Percentiles rank a stretch among this genome's conserved stretches.
These are phyloP conservation scores for Euglossa dilemma DNA, from an alignment of 1,140 invertebrate genomes.

Conservation along the genomic window DNA sequence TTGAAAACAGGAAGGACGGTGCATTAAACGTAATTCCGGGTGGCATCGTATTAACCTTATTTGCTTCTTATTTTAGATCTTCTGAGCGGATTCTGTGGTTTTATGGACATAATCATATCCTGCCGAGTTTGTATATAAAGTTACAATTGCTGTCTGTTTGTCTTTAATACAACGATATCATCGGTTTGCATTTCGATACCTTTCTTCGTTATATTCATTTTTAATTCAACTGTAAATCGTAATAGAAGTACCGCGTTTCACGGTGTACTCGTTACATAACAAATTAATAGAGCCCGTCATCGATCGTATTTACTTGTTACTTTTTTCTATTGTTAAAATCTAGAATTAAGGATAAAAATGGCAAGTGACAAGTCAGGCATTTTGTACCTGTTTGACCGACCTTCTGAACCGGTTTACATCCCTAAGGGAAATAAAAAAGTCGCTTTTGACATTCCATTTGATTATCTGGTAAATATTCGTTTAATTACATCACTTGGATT, in stretches of 20 bases:
- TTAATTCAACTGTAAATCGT: neutral
- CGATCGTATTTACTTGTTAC: neutral
- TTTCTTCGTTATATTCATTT: neutral
- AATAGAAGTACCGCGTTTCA: neutral
- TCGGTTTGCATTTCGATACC: neutral
- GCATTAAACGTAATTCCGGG: neutral
- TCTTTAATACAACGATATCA: neutral
- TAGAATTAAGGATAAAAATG: constrained; percentile 51
- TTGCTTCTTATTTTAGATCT: neutral
- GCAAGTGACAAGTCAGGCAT: constrained; percentile 69
- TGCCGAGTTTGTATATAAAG: constrained; percentile 50
- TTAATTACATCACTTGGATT: neutral
- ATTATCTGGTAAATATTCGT: constrained; percentile 80
- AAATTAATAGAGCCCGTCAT: neutral
- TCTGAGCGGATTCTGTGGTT: constrained; percentile 49
- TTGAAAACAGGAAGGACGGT: constrained; percentile 52
- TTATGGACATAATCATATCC: constrained; percentile 38
- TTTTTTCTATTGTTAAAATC: neutral
- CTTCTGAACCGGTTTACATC: constrained; percentile 88
- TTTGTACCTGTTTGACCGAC: constrained; percentile 88
- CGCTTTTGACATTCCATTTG: constrained; percentile 85
- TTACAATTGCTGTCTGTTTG: too few relatives aligned
- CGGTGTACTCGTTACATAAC: neutral
- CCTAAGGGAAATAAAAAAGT: constrained; percentile 85
- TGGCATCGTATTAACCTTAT: neutral